A percentile compares a stretch with the other conserved stretches of the same genome.
Conservation (phyloP, 2,113 vertebrate species). For the Etheostoma cragini region DNA sequence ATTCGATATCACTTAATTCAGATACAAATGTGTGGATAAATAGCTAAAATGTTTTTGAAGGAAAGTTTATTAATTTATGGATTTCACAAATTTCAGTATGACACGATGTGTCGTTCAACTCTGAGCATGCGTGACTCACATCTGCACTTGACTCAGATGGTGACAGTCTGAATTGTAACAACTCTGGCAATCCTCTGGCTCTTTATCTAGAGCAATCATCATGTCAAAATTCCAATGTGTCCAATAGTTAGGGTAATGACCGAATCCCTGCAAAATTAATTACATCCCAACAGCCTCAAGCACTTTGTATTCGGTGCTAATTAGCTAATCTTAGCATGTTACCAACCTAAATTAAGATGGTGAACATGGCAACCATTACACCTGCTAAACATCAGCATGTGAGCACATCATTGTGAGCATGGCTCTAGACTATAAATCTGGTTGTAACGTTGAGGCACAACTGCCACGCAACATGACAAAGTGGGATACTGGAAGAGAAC, state of each 20-base stretch:
- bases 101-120: too few relatives aligned
- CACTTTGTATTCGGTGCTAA: background rate
- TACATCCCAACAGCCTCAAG: background rate
- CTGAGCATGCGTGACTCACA: too few relatives aligned
- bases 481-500: background rate
- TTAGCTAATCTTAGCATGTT: background rate
- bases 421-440: background rate
- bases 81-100: too few relatives aligned
- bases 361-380: background rate
- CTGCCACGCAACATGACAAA: background rate
- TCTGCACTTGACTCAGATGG: too few relatives aligned
- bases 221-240: background rate
- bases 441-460: background rate
- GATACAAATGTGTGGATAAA: too few relatives aligned
- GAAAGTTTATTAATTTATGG: too few relatives aligned
- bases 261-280: background rate
- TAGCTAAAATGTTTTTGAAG: too few relatives aligned
- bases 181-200: background rate
- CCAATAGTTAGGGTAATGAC: background rate
- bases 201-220: background rate
- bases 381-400: background rate
- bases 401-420: background rate
- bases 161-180: background rate
- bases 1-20: too few relatives aligned
- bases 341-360: background rate